Evolutionary conservation across 2,888 invertebrate genomes (phyloP).

Genomic region (Athetis lepigone): DNA sequence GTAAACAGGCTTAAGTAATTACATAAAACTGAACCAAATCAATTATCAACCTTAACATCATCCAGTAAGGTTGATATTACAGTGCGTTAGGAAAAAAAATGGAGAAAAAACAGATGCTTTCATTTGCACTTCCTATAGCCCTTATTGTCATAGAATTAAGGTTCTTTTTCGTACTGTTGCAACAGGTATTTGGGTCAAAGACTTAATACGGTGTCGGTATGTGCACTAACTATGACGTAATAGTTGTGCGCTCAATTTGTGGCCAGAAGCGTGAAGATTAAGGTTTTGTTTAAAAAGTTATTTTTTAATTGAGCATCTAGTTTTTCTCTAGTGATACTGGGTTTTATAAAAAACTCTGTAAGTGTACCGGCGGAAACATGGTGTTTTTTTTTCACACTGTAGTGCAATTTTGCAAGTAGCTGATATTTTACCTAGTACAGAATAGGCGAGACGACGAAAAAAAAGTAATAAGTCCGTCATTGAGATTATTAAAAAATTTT

Average conservation of each 20-base stretch:
- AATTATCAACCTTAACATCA: neutral
- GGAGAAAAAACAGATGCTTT: neutral
- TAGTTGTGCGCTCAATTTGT: constrained; percentile 53
- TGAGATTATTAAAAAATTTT: too few relatives aligned
- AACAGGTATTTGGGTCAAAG: constrained; percentile 58
- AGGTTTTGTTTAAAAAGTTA: neutral
- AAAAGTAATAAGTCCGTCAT: too few relatives aligned
- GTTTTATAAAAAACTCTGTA: too few relatives aligned
- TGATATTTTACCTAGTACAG: too few relatives aligned
- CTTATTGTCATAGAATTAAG: neutral
- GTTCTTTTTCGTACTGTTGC: neutral
- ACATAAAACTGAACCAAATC: constrained; percentile 8
- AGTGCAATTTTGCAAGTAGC: too few relatives aligned
- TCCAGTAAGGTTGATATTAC: neutral
- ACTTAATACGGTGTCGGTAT: constrained; percentile 41
- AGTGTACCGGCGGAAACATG: too few relatives aligned
- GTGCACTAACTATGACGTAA: constrained; percentile 54
- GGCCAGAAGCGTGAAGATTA: constrained; percentile 48
- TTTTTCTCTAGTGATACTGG: neutral
- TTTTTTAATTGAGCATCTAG: neutral
- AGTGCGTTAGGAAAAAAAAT: neutral
- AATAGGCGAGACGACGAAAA: too few relatives aligned
- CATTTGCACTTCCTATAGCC: neutral
- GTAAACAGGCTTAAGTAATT: constrained; percentile 27
- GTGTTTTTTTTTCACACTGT: too few relatives aligned